These are phyloP conservation scores for Bedellia somnulentella DNA, from an alignment of 2,888 invertebrate species.

Conservation along the genomic window DNA sequence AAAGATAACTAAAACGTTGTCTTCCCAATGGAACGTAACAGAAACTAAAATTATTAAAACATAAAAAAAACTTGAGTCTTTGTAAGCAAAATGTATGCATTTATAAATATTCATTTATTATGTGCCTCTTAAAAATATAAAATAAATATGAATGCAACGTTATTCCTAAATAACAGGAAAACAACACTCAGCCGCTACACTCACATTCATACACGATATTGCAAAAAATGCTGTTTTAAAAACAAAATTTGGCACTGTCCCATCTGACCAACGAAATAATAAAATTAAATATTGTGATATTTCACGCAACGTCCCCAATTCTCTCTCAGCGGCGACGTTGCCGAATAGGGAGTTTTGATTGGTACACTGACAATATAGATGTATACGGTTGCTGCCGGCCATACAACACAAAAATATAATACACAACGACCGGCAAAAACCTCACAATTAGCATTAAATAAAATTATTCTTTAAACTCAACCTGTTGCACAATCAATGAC, in stretches of 20 bases:
- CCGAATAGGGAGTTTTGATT: too few species aligned
- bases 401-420: too few species aligned
- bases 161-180: slow-evolving; percentile 63
- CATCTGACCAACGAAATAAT: slow-evolving; percentile 33
- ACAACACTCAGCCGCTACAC: slow-evolving; percentile 56
- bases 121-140: slow-evolving; percentile 50
- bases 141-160: slow-evolving; percentile 59
- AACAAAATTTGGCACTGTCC: slow-evolving; percentile 60
- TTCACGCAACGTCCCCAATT: too few species aligned
- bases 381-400: too few species aligned
- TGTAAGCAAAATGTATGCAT: slow-evolving; percentile 34
- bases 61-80: slow-evolving; percentile 44
- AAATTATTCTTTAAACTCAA: slow-evolving; percentile 50
- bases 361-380: too few species aligned
- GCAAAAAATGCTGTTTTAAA: slow-evolving; percentile 37
- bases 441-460: slow-evolving; percentile 27
- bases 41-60: slow-evolving; percentile 13
- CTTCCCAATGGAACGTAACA: slow-evolving; percentile 25
- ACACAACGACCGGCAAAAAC: slow-evolving; percentile 24
- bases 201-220: slow-evolving; percentile 42
- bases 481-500: slow-evolving; percentile 59
- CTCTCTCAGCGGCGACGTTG: too few species aligned
- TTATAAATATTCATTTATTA: slow-evolving; percentile 35
- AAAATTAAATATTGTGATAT: too few species aligned
- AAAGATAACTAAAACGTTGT: slow-evolving; percentile 46